These are phyloP conservation scores for Hypomecis atomaria DNA, from an alignment of 2,888 invertebrate species.

Conservation along the genomic window DNA sequence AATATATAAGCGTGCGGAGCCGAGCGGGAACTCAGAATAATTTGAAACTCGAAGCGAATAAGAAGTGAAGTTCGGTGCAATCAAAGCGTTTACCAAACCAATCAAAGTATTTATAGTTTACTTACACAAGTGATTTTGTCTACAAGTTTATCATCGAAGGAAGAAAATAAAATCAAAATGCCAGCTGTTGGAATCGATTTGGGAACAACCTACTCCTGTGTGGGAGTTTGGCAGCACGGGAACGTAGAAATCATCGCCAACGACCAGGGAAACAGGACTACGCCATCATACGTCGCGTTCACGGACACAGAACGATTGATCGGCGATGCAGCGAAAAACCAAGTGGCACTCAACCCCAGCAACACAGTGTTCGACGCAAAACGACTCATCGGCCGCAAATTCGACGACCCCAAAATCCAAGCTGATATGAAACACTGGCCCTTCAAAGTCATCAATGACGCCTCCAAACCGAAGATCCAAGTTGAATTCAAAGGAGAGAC, in stretches of 20 bases:
- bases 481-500: slow-evolving; percentile 87
- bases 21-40: slow-evolving; percentile 65
- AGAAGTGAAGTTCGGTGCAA: slow-evolving; percentile 57
- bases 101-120: too few relatives aligned
- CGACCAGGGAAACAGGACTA: slow-evolving; percentile 89
- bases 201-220: slow-evolving; percentile 84
- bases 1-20: slow-evolving; percentile 58
- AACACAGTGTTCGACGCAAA: slow-evolving; percentile 92
- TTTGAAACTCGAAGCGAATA: slow-evolving; percentile 69
- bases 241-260: slow-evolving; percentile 90
- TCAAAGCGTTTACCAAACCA: slow-evolving; percentile 49
- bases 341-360: slow-evolving; percentile 89
- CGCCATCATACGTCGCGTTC: slow-evolving; percentile 90
- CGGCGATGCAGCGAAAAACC: slow-evolving; percentile 89
- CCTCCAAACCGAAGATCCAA: slow-evolving; percentile 88
- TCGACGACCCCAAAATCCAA: slow-evolving; percentile 89
- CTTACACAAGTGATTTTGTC: slow-evolving; percentile 16
- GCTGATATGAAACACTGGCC: slow-evolving; percentile 94
- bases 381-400: slow-evolving; percentile 91
- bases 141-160: slow-evolving; percentile 36
- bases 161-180: slow-evolving; percentile 61
- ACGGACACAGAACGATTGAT: slow-evolving; percentile 88
- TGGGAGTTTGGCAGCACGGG: slow-evolving; percentile 85
- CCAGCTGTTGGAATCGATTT: slow-evolving; percentile 84
- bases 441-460: slow-evolving; percentile 88